Evolutionary conservation across 2,113 vertebrate species (phyloP).

Genomic region (Gallinago media): DNA sequence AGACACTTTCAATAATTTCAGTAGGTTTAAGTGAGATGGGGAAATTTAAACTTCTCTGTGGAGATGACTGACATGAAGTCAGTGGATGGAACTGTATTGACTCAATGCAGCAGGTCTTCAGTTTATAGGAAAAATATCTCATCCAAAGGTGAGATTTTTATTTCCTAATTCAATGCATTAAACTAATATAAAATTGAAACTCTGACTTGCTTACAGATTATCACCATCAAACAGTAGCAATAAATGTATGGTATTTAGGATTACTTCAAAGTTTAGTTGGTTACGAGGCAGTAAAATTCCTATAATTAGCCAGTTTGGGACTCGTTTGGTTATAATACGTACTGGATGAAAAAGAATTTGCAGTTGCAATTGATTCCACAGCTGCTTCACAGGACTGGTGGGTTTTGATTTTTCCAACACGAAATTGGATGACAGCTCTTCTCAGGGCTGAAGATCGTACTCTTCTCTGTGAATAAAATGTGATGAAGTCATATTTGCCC

Average conservation of each 20-base stretch:
- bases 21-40: not conserved
- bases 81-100: not conserved
- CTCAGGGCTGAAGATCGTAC: not conserved
- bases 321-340: not conserved
- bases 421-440: not conserved
- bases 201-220: not conserved
- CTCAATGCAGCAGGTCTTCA: not conserved
- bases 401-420: not conserved
- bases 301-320: not conserved
- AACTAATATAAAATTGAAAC: not conserved
- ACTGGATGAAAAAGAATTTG: slow-evolving; percentile 34
- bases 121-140: not conserved
- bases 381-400: not conserved
- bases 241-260: not conserved
- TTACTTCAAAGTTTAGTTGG: not conserved
- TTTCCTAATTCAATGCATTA: slow-evolving; percentile 16
- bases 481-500: not conserved
- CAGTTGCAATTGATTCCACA: not conserved
- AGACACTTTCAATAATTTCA: fast-evolving
- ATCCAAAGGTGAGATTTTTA: not conserved
- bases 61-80: not conserved
- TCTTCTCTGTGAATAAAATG: not conserved
- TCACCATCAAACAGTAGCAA: not conserved
- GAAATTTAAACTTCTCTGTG: not conserved
- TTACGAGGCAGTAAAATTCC: not conserved